Evolutionary conservation across 2,888 invertebrate genomes (phyloP), one percentile per base, ranked within the genome.

Genomic region (Chesias legatella): DNA sequence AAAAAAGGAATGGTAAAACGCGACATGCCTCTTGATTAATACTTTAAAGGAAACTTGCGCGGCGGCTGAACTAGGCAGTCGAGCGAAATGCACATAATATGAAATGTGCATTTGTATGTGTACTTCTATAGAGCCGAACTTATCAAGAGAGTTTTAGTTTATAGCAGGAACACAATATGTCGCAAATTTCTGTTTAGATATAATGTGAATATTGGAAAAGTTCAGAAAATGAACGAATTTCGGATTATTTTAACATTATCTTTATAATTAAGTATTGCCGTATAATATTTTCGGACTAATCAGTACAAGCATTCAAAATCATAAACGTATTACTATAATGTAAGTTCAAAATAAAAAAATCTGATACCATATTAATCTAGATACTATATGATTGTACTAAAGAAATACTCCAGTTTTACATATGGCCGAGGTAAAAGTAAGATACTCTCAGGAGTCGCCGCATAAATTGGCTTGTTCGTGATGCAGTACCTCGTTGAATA

Each of bases 401-500:
- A 82, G 75, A 75, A 76, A 76, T 79, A 80, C 73, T 81, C 79
- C 73, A 82, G 81, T 82, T 85, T 84, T 84, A 85, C 85, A 85
- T 86, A 83, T 75, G 79, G 71, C 64, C 64, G 73, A 75, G 77
- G 84, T 75, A 80, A 78, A 82, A 79, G 83, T 79, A 82, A 79
- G 67, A 80, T 82, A 80, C 82, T 82, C 82, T 79, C 77, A 79
- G 73, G 78, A 79, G 77, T 72, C 67, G 74, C 76, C 79, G 80
- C 80, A 86, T 88, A 88, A 88, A 88, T 86, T 81, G 79, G 79
- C 78, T 72, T 70, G 80, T 77, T 86, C 86, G 88, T 88, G 88
- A 88, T 88, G 85, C 86, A 86, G 82, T 82, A 64, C 80, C 83
- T 82, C 73, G 86, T 88, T 88, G 88, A 86, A 88, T 88, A 88